Evolutionary conservation across 2,797 vertebrate species (phyloP), one percentile per base, ranked within the genome.

Genomic region (Protosalanx chinensis): DNA sequence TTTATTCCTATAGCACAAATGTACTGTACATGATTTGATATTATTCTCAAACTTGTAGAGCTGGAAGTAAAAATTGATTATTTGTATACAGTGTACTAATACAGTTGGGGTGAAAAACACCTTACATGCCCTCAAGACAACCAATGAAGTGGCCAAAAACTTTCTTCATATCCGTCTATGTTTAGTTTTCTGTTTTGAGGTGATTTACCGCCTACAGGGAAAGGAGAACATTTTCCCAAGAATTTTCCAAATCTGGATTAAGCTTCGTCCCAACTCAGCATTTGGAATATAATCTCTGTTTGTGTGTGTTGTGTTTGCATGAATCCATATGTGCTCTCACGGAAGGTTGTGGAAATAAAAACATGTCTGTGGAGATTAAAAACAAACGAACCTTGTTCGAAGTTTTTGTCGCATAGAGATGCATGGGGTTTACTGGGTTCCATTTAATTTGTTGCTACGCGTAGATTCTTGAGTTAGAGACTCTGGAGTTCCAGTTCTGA

Each of bases 321-420:
- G 90, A 74, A 41, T 84, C 74, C 71, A 75, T 80, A 71, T 84
- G 5, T 80, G 76, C 79, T 85, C 82, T 91, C 75, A 82, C 82
- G 63, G 82, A 81, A 61, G 75, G 73, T 80, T 86, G 84, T 85
- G 83, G 70, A 89, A 91, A 90, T 91, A 89, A 91, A 91, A 71
- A 74, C 16, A 76, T 76, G 71, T 75, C 29, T 51, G 2, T 32
- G 69, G 18, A 82, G 73, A 67, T 57, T 57, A 70, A 84, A 65
- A 27, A 27, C 1, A 27, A 27, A 27, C 23, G n/a, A n/a, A 41
- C 6, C 1, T 49, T 53, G 7, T 23, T 32, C 1, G 23, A 51
- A 61, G 64, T 62, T 65, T 10, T 68, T 77, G 41, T 67, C n/a
- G 20, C n/a, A 16, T 56, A n/a, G 51, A 4, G 15, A 16, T 56